phyloP scores from a whole-genome alignment of 2,888 invertebrate species.

The Papilio gigon region DNA sequence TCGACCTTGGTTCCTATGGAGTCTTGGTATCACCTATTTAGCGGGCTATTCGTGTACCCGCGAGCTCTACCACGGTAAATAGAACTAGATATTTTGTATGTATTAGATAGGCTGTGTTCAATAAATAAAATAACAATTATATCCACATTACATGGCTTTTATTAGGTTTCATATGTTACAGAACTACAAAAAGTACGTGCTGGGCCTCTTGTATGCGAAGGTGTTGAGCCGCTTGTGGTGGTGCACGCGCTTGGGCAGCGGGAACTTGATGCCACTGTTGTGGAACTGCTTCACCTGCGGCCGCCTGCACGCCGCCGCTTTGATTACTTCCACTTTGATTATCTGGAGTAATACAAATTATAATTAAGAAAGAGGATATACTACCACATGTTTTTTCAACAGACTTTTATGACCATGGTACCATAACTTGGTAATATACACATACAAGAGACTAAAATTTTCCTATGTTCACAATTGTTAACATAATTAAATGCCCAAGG shows the following conservation, averaged over 20 bases:
- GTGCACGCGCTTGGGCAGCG: conserved; percentile 94
- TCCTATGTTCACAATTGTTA: too few species aligned
- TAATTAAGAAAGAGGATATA: too few species aligned
- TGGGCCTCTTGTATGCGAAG: conserved; percentile 92
- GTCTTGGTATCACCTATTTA: too few species aligned
- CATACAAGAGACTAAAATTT: too few species aligned
- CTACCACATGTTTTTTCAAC: too few species aligned
- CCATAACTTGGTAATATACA: too few species aligned
- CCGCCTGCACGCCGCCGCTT: conserved; percentile 94
- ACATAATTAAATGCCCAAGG: too few species aligned
- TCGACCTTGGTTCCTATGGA: too few species aligned
- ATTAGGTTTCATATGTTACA: conserved; percentile 54
- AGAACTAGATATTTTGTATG: too few species aligned
- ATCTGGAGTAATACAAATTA: conserved; percentile 84
- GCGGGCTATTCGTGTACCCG: too few species aligned
- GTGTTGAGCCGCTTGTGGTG: conserved; percentile 91
- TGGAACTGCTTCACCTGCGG: conserved; percentile 99
- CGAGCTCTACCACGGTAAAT: too few species aligned
- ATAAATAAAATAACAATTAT: conserved; percentile 41
- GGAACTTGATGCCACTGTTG: conserved; percentile 97
- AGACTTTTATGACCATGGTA: too few species aligned
- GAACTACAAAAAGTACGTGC: conserved; percentile 87
- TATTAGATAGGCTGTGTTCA: not conserved
- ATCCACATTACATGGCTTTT: conserved; percentile 65
- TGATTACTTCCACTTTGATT: conserved; percentile 97